These are phyloP conservation scores for Callinectes sapidus DNA, from an alignment of 2,888 invertebrate genomes.

Conservation along the genomic window DNA sequence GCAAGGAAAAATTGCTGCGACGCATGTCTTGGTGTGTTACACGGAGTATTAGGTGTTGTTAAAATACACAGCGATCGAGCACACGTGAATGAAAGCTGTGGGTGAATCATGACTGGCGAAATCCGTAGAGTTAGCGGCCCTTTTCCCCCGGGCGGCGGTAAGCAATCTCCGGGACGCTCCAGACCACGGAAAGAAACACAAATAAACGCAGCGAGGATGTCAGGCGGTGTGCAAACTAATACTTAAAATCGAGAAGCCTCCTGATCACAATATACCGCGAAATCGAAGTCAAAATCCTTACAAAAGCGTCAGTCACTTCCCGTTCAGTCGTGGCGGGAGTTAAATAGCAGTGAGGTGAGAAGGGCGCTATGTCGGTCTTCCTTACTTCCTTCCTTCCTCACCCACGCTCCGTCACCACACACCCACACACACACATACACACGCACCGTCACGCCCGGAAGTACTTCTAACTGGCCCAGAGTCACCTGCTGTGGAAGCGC, in stretches of 20 bases:
- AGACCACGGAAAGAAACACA: neutral
- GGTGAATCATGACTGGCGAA: neutral
- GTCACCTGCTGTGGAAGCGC: neutral
- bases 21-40: neutral
- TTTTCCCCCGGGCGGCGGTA: neutral
- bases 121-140: neutral
- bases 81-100: neutral
- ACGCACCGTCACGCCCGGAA: neutral
- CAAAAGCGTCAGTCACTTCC: neutral
- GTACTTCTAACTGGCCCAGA: neutral
- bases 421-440: neutral
- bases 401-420: neutral
- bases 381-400: neutral
- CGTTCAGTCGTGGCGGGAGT: neutral
- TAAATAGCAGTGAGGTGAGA: slow-evolving; percentile 4
- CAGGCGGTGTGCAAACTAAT: neutral
- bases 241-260: neutral
- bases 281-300: neutral
- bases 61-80: neutral
- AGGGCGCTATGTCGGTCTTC: neutral
- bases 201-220: neutral
- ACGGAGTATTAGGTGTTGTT: neutral
- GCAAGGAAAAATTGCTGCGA: neutral
- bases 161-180: neutral
- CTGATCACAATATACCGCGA: neutral